Base-by-base conservation (phyloP, 2,888 invertebrate genomes). In the Drosophila melanosoma region DNA sequence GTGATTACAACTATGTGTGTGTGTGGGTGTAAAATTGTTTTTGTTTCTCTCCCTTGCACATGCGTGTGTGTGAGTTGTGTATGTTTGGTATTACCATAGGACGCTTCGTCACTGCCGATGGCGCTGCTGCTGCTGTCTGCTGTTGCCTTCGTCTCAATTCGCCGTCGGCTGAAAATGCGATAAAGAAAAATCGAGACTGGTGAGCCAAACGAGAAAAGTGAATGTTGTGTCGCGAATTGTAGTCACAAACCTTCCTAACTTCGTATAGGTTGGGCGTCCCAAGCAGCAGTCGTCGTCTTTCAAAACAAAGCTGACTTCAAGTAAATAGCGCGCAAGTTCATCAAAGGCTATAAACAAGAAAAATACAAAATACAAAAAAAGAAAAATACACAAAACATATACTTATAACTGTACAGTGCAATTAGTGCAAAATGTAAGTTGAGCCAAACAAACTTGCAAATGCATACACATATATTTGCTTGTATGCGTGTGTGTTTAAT, bases 231-330 rank as follows among this genome's bases (percentile, higher is more conserved):
- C 74, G 78, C 83, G 74, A 74, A 82, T 84, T 82, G 68, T 79
- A 76, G 87, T 91, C 92, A 92, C 81, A 92, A 91, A 87, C 87
- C 90, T 87, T 91, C 84, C 86, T 83, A 89, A 90, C 89, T 84
- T 91, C 87, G 83, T 58, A 89, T 87, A 90, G 90, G 86, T 91
- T 84, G 91, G 92, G 76, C 71, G 91, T 91, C 75, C 79, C 76
- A 78, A 85, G 75, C 76, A 84, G 73, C 23, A 45, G 45, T 45
- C 45, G 23, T 45, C 45, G 23, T 81, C 80, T 83, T 70, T 69
- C 76, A 15, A 45, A 45, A 23, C 71, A 73, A 52, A 78, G 64
- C 67, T 57, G 65, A 53, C 56, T 61, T 69, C 68, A 78, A 56
- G 59, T 66, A 69, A 74, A 78, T 40, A 66, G 54, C 68, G 53